Percentiles rank a stretch among this genome's conserved stretches.
phyloP scores from a whole-genome alignment of 1,140 invertebrate genomes.

The Stenopsyche tienmushanensis region DNA sequence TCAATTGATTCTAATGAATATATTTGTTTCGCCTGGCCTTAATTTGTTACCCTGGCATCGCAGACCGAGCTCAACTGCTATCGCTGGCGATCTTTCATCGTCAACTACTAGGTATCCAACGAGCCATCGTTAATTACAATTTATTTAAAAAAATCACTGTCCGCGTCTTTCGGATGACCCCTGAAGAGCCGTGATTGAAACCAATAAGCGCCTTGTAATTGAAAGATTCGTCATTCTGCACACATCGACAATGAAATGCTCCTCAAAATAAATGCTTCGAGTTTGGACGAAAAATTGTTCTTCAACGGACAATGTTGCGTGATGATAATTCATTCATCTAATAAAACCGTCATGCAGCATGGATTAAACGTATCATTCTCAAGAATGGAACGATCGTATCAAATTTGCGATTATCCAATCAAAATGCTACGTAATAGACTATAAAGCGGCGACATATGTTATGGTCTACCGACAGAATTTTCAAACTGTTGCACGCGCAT shows the following conservation, averaged over 20 bases:
- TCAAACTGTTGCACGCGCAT: too few species aligned
- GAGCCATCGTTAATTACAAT: slow-evolving; percentile 12
- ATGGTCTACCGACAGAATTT: neutral
- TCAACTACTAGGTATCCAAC: neutral
- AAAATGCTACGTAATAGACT: neutral
- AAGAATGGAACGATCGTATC: slow-evolving; percentile 5
- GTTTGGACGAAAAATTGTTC: neutral
- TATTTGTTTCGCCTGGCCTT: slow-evolving; percentile 42
- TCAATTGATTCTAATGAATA: slow-evolving; percentile 42
- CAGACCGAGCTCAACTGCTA: neutral
- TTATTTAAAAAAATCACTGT: slow-evolving; percentile 17
- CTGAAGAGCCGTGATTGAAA: neutral
- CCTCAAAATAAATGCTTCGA: neutral
- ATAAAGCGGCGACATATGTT: neutral
- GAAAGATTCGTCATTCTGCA: neutral
- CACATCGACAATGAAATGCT: neutral
- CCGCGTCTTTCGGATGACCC: neutral
- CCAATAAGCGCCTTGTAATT: too few species aligned
- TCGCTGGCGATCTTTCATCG: slow-evolving; percentile 1
- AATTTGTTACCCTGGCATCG: slow-evolving; percentile 27
- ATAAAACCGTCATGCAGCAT: slow-evolving; percentile 1
- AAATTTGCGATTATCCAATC: slow-evolving; percentile 15
- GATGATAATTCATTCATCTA: slow-evolving; percentile 3
- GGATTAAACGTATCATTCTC: slow-evolving; percentile 8
- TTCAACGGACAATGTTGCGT: neutral